phyloP scores from a whole-genome alignment of 2,797 vertebrate genomes.

The Microchirus variegatus region DNA sequence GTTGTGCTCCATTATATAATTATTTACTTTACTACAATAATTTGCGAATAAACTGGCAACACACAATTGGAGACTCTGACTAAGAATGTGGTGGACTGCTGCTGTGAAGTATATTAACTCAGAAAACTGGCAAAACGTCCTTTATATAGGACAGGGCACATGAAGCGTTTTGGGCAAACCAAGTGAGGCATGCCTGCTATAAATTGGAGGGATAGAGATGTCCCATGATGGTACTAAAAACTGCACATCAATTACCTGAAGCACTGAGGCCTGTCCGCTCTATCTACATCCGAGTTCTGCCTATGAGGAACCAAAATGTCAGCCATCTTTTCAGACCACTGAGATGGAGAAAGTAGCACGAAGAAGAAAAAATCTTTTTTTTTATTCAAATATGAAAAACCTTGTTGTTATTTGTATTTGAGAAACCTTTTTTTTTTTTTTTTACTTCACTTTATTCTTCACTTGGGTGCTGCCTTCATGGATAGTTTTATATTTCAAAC shows the following conservation, averaged over 20 bases:
- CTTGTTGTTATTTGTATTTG: too few relatives aligned
- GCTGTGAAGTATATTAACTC: slow-evolving; percentile 47
- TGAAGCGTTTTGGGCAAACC: slow-evolving; percentile 61
- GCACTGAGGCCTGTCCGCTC: slow-evolving; percentile 71
- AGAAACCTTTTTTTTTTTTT: too few relatives aligned
- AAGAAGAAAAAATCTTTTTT: background rate
- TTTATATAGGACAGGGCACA: slow-evolving; percentile 63
- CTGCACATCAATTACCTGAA: slow-evolving; percentile 78
- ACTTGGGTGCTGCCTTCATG: slow-evolving; percentile 28
- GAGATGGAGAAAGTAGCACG: slow-evolving; percentile 28
- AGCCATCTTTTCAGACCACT: slow-evolving; percentile 37
- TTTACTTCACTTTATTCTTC: background rate
- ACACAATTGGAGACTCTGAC: slow-evolving; percentile 21
- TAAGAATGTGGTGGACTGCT: slow-evolving; percentile 38
- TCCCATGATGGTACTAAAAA: slow-evolving; percentile 77
- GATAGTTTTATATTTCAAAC: slow-evolving; percentile 46
- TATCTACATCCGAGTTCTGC: slow-evolving; percentile 56
- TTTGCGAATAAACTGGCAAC: too few relatives aligned
- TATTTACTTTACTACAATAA: slow-evolving; percentile 12
- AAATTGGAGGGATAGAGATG: slow-evolving; percentile 62
- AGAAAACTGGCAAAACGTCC: slow-evolving; percentile 58
- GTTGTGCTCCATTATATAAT: too few relatives aligned
- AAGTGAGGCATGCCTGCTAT: slow-evolving; percentile 52
- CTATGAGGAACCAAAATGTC: slow-evolving; percentile 57
- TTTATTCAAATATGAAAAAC: background rate